Evolutionary conservation across 1,140 invertebrate genomes (phyloP), one percentile per base, ranked within the genome.

Genomic region (Conus ventricosus): DNA sequence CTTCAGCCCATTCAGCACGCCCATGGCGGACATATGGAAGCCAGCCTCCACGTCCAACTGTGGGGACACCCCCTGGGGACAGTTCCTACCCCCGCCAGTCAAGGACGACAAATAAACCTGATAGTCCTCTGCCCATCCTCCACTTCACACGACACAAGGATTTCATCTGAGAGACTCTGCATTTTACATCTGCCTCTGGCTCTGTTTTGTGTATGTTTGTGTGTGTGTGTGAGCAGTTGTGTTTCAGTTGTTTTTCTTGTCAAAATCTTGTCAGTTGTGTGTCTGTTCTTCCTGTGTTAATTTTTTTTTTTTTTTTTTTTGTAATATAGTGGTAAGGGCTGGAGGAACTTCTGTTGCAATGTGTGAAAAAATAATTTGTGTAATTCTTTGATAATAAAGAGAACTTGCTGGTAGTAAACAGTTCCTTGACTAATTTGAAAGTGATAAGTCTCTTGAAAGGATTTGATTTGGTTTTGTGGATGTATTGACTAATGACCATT

Each of bases 1-100:
- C 5, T 93, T 92, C 89, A 91, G 91, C 87, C 93, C 93, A 0
- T 93, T 93, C 90, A 92, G 90, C 86, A 89, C 90, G 0, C 92
- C 90, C 8, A 89, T 90, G 88, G 91, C 92, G 7, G 90, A 92
- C 87, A 93, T 93, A 80, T 93, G 93, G 93, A 91, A 91, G 63
- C 93, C 93, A 53, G 91, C 89, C 55, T 91, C 93, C 82, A 83
- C 89, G 3, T 85, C 89, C 25, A 90, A 78, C 23, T 23, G 51
- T 23, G 54, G 63, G n/a, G 85, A 87, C 85, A 87, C 53, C 71
- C 78, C 85, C 15, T 88, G 87, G 87, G 87, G 87, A 57, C 87
- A 88, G 87, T 88, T 88, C 63, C 87, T 88, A 20, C 87, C 87
- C 27, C 81, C 87, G 17, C 80, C 87, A 6, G 20, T 84, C 55